These are phyloP conservation scores for Aproaerema taeniolella DNA, from an alignment of 2,888 invertebrate species.

Conservation along the genomic window DNA sequence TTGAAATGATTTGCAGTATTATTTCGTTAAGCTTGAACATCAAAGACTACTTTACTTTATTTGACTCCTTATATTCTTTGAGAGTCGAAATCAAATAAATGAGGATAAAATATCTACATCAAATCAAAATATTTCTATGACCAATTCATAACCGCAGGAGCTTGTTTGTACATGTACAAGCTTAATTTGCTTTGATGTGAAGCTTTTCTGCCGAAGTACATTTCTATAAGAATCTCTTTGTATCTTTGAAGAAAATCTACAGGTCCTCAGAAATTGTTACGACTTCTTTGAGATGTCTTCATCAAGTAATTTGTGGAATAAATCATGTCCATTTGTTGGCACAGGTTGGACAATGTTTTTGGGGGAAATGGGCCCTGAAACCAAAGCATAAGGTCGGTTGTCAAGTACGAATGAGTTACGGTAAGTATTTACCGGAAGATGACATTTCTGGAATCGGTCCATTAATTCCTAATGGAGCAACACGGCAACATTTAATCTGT, in stretches of 20 bases:
- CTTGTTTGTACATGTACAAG: too few relatives aligned
- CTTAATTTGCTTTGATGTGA: conserved; percentile 21
- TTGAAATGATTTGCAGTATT: too few relatives aligned
- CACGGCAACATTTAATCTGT: conserved; percentile 70
- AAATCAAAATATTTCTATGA: conserved; percentile 15
- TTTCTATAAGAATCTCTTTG: conserved; percentile 12
- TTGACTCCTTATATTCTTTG: too few relatives aligned
- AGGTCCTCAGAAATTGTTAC: conserved; percentile 14
- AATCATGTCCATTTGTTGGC: conserved; percentile 53
- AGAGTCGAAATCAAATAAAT: neutral
- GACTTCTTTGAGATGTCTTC: conserved; percentile 37
- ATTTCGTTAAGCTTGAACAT: too few relatives aligned
- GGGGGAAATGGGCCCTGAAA: conserved; percentile 18
- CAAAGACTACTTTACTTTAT: too few relatives aligned
- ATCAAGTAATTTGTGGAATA: conserved; percentile 50
- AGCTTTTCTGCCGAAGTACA: too few relatives aligned
- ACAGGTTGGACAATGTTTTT: conserved; percentile 37
- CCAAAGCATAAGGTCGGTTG: conserved; percentile 22
- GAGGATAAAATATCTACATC: conserved; percentile 3
- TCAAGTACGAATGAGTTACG: conserved; percentile 53
- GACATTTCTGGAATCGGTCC: conserved; percentile 73
- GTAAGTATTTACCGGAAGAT: conserved; percentile 67
- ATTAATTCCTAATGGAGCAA: conserved; percentile 74
- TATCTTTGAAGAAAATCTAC: conserved; percentile 16
- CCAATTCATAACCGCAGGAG: conserved; percentile 29